These are phyloP conservation scores for Drosophila quinaria DNA, from an alignment of 2,888 invertebrate species.

Conservation along the genomic window DNA sequence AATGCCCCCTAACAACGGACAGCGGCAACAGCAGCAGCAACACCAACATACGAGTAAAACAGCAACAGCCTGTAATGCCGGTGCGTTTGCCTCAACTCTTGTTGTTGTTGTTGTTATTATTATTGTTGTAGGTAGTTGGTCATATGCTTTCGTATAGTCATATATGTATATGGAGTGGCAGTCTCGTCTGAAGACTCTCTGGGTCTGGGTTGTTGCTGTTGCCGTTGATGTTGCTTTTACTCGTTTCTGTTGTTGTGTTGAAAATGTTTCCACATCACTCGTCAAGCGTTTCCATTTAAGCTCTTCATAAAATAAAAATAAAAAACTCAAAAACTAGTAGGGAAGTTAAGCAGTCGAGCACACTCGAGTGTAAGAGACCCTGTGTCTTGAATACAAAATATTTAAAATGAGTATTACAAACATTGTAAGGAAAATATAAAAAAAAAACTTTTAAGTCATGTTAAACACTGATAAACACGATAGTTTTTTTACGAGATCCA, in stretches of 20 bases:
- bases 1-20: slow-evolving; percentile 79
- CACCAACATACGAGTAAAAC: slow-evolving; percentile 38
- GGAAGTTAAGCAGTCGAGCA: background rate
- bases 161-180: slow-evolving; percentile 45
- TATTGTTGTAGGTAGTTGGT: slow-evolving; percentile 37
- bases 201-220: slow-evolving; percentile 59
- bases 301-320: slow-evolving; percentile 54
- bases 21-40: slow-evolving; percentile 56
- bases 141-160: slow-evolving; percentile 53
- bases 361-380: background rate
- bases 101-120: slow-evolving; percentile 27
- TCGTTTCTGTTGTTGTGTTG: slow-evolving; percentile 67
- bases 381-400: no score
- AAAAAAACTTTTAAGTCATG: no score
- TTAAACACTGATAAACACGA: no score
- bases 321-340: slow-evolving; percentile 10
- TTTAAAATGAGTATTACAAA: no score
- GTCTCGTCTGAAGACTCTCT: slow-evolving; percentile 65
- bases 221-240: slow-evolving; percentile 38
- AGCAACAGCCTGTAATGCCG: slow-evolving; percentile 77
- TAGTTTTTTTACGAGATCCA: no score
- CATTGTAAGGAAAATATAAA: no score
- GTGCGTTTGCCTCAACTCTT: slow-evolving; percentile 62
- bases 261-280: slow-evolving; percentile 86
- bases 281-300: slow-evolving; percentile 85